Conservation (phyloP, 2,113 vertebrate genomes). For the Ramphastos sulfuratus region DNA sequence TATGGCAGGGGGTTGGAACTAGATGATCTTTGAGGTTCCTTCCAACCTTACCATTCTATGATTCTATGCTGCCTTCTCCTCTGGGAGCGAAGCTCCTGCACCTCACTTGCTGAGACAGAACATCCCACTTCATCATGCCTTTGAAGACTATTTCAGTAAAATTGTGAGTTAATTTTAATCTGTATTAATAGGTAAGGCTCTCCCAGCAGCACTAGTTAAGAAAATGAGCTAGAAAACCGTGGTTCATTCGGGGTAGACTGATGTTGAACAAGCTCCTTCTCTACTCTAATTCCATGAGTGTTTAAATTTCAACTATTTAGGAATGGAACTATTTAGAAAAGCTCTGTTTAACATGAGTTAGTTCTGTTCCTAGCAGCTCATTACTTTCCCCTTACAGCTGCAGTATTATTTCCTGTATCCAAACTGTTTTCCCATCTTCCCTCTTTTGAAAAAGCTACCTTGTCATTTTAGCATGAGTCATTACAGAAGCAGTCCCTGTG, state of each 20-base stretch:
- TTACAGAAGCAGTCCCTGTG: not conserved
- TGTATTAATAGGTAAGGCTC: not conserved
- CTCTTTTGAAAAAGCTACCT: not conserved
- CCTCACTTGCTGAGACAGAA: not conserved
- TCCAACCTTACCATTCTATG: too few relatives aligned
- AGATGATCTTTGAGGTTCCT: too few relatives aligned
- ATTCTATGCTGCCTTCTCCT: not conserved
- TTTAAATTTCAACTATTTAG: slow-evolving; percentile 24
- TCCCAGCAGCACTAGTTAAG: not conserved
- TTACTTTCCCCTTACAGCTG: not conserved
- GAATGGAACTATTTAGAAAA: slow-evolving; percentile 1
- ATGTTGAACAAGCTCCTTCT: not conserved
- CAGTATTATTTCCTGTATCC: not conserved
- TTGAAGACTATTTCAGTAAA: not conserved
- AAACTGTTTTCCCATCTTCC: not conserved
- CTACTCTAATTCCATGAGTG: not conserved
- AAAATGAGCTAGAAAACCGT: not conserved
- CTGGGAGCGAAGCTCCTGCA: not conserved
- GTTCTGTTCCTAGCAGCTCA: slow-evolving; percentile 12
- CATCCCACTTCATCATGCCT: not conserved
- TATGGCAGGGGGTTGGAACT: too few relatives aligned
- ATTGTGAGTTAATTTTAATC: not conserved
- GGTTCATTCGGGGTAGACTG: not conserved
- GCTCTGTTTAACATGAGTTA: not conserved
- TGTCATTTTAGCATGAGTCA: not conserved